Evolutionary conservation across 2,113 vertebrate species (phyloP).

Genomic region (Gracilinanus agilis): DNA sequence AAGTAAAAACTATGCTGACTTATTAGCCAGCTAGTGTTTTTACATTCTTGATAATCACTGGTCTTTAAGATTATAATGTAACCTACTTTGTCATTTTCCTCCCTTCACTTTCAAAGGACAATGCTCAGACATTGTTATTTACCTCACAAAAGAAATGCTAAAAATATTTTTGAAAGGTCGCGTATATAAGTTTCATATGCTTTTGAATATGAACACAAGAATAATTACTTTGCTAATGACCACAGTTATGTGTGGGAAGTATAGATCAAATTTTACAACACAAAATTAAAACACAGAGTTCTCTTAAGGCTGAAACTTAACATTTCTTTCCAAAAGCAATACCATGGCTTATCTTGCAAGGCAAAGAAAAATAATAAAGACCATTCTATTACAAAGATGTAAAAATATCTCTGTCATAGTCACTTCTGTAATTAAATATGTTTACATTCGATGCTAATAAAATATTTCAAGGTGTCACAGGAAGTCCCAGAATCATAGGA

Average conservation of each 20-base stretch:
- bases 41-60: background rate
- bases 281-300: background rate
- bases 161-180: conserved; percentile 27
- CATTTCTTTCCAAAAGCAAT: background rate
- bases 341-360: background rate
- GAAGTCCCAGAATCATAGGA: too few relatives aligned
- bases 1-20: background rate
- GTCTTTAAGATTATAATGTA: conserved; percentile 7
- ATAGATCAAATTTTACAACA: conserved; percentile 26
- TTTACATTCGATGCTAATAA: background rate
- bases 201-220: conserved; percentile 14
- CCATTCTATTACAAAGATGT: background rate
- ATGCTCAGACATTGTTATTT: background rate
- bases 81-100: conserved; percentile 5
- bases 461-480: too few relatives aligned
- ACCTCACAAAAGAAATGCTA: background rate
- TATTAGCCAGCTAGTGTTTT: background rate
- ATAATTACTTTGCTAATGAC: conserved; percentile 31
- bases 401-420: background rate
- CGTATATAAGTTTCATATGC: background rate
- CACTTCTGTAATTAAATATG: background rate
- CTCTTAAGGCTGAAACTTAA: conserved; percentile 11
- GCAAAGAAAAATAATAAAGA: background rate
- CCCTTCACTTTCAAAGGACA: conserved; percentile 9
- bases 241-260: conserved; percentile 25